Conservation (phyloP, 2,113 vertebrate genomes). For the Rallus limicola region DNA sequence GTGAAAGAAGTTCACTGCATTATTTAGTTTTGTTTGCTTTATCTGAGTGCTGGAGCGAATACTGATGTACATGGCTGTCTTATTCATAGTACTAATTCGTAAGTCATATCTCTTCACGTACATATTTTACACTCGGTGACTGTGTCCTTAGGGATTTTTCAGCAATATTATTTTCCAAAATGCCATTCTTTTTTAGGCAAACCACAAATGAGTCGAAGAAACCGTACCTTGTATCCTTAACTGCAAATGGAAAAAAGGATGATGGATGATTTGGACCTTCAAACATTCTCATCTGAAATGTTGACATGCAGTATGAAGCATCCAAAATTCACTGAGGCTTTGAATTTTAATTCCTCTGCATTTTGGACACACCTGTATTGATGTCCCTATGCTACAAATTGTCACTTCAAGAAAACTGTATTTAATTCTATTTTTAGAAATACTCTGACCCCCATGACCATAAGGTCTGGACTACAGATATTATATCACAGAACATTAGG, state of each 20-base stretch:
- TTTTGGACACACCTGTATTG: neutral
- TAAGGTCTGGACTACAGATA: neutral
- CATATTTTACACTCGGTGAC: neutral
- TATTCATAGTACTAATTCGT: neutral
- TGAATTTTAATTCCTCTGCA: neutral
- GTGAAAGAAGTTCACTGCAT: slow-evolving; percentile 17
- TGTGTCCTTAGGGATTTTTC: neutral
- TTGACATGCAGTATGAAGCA: neutral
- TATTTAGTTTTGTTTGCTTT: slow-evolving; percentile 48
- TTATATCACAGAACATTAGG: too few relatives aligned
- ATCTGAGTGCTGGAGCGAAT: neutral
- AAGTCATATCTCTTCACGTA: neutral
- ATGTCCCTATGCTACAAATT: neutral
- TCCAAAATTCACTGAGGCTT: neutral
- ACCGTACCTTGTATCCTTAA: neutral
- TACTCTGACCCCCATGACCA: neutral
- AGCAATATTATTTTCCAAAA: neutral
- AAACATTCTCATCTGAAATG: neutral
- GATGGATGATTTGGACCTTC: neutral
- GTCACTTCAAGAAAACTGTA: neutral
- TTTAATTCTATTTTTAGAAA: neutral
- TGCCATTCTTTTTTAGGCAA: neutral
- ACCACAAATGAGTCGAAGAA: neutral
- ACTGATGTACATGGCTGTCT: neutral
- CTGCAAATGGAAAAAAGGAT: neutral